phyloP scores from a whole-genome alignment of 2,113 vertebrate species.

The Charadrius vociferus region DNA sequence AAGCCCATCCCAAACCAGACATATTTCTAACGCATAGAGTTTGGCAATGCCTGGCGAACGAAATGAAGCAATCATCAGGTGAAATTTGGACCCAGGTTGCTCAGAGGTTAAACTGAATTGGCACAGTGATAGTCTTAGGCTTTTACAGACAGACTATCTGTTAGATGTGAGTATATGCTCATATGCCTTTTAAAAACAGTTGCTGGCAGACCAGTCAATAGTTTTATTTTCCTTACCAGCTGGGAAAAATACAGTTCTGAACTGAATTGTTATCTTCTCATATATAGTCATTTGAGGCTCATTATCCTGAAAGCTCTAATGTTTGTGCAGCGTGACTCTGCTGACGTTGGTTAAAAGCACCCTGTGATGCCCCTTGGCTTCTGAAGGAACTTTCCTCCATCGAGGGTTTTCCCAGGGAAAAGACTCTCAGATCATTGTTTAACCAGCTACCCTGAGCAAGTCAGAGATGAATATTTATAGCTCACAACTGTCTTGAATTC shows the following conservation, averaged over 20 bases:
- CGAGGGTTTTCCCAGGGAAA: not conserved
- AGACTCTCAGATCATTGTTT: not conserved
- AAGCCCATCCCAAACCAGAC: not conserved
- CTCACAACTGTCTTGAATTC: not conserved
- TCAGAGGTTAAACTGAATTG: not conserved
- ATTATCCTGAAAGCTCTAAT: not conserved
- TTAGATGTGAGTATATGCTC: not conserved
- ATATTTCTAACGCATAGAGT: not conserved
- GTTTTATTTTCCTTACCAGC: not conserved
- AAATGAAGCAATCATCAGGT: not conserved
- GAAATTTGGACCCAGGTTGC: not conserved
- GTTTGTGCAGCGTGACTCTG: not conserved
- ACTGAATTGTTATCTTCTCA: not conserved
- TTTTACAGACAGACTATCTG: not conserved
- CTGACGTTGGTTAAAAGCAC: not conserved
- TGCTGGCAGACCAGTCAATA: not conserved
- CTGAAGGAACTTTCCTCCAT: not conserved
- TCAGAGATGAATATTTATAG: not conserved
- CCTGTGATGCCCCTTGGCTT: not conserved
- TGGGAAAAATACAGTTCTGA: not conserved
- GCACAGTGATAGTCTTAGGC: not conserved
- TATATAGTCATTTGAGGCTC: not conserved
- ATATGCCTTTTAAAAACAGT: not conserved
- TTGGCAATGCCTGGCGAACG: not conserved
- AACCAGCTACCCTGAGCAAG: not conserved